A percentile compares a stretch with the other conserved stretches of the same genome.
Evolutionary conservation across 2,797 vertebrate species (phyloP).

Genomic region (Anguilla pacifica): DNA sequence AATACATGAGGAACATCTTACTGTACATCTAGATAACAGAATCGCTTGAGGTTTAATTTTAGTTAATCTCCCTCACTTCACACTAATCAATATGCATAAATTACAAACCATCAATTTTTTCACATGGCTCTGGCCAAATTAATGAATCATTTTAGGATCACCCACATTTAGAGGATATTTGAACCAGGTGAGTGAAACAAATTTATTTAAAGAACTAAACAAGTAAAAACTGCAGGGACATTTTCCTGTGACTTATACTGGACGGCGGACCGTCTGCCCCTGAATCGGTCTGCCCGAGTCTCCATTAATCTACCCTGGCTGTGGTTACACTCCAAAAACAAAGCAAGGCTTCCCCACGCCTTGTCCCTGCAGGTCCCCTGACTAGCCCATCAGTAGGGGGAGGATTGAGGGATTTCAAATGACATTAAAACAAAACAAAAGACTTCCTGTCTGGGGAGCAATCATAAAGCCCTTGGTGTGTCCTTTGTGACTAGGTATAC

Average conservation of each 20-base stretch:
- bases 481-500: constrained; percentile 40
- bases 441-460: constrained; percentile 41
- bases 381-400: constrained; percentile 36
- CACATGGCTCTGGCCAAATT: neutral
- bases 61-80: neutral
- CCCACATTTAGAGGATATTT: neutral
- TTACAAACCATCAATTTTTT: neutral
- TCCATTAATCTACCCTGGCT: constrained; percentile 73
- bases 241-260: constrained; percentile 59
- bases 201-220: too few species aligned
- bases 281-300: constrained; percentile 56
- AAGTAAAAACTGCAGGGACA: constrained; percentile 44
- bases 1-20: neutral
- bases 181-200: neutral
- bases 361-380: constrained; percentile 31
- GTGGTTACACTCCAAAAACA: constrained; percentile 53
- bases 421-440: constrained; percentile 55
- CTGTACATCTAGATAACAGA: neutral
- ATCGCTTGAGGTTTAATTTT: neutral
- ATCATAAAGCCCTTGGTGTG: constrained; percentile 33
- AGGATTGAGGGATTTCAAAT: constrained; percentile 43
- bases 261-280: neutral
- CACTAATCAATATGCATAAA: neutral
- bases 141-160: constrained; percentile 13
- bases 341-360: neutral